Evolutionary conservation across 2,888 invertebrate species (phyloP).

Genomic region (Auanema sp.): DNA sequence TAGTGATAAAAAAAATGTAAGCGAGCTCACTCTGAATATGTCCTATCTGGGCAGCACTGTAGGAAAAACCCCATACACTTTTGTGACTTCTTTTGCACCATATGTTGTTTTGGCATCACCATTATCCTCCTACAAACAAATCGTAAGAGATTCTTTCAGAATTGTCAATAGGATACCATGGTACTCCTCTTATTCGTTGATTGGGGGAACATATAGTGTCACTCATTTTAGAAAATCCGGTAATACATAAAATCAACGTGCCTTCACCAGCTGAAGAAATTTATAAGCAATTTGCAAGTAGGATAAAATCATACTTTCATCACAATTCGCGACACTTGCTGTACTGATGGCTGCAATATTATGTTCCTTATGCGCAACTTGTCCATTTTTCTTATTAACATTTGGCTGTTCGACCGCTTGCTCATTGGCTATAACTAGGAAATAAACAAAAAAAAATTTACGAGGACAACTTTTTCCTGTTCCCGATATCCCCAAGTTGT

Average conservation of each 20-base stretch:
- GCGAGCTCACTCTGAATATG: slow-evolving; percentile 77
- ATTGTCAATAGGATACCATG: slow-evolving; percentile 75
- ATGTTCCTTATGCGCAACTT: not conserved
- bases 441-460: not conserved
- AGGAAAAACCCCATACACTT: slow-evolving; percentile 72
- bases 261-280: slow-evolving; percentile 64
- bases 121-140: slow-evolving; percentile 60
- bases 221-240: slow-evolving; percentile 84
- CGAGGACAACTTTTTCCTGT: not conserved
- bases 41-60: slow-evolving; percentile 91
- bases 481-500: slow-evolving; percentile 3
- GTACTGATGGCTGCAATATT: not conserved
- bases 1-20: not conserved
- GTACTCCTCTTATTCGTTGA: slow-evolving; percentile 89
- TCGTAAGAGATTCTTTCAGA: not conserved
- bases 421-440: slow-evolving; percentile 3
- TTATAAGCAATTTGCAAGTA: not conserved
- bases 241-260: slow-evolving; percentile 85
- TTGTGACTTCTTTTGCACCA: slow-evolving; percentile 64
- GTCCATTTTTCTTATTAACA: slow-evolving; percentile 1
- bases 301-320: slow-evolving; percentile 10
- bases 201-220: slow-evolving; percentile 82
- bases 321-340: slow-evolving; percentile 1
- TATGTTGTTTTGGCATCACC: slow-evolving; percentile 65
- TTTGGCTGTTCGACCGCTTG: not conserved